Conservation (phyloP, 92 coral and sea anemone species). For the Desmophyllum pertusum region DNA sequence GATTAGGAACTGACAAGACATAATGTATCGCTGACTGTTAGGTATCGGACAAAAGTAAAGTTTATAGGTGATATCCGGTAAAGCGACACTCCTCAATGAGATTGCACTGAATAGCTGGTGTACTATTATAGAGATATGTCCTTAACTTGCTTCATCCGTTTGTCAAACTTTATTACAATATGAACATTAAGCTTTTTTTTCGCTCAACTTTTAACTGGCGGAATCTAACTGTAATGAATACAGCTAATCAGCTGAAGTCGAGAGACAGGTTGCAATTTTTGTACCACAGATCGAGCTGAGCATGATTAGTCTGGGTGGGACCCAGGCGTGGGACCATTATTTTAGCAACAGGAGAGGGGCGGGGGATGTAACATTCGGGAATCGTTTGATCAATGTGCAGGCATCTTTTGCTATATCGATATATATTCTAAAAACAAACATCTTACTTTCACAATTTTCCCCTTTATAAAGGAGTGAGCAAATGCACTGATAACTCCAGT, state of each 20-base stretch:
- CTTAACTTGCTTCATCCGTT: not conserved
- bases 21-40: not conserved
- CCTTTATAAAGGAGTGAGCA: constrained; percentile 75
- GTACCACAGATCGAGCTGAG: too few relatives aligned
- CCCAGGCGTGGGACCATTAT: not conserved
- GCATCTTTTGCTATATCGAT: too few relatives aligned
- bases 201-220: too few relatives aligned
- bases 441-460: constrained; percentile 76
- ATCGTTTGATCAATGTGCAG: not conserved
- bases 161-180: too few relatives aligned
- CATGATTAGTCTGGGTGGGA: not conserved
- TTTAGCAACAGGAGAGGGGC: not conserved
- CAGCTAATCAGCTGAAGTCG: not conserved
- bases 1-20: constrained; percentile 76
- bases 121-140: not conserved
- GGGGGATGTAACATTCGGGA: not conserved
- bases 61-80: not conserved
- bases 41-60: not conserved
- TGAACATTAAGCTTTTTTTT: too few relatives aligned
- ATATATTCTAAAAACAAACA: not conserved
- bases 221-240: too few relatives aligned
- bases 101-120: not conserved
- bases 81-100: not conserved
- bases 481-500: constrained; percentile 64
- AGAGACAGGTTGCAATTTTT: not conserved